A percentile compares a stretch with the other conserved stretches of the same genome.
Evolutionary conservation across 2,797 vertebrate genomes (phyloP).

Genomic region (Potorous gilbertii): DNA sequence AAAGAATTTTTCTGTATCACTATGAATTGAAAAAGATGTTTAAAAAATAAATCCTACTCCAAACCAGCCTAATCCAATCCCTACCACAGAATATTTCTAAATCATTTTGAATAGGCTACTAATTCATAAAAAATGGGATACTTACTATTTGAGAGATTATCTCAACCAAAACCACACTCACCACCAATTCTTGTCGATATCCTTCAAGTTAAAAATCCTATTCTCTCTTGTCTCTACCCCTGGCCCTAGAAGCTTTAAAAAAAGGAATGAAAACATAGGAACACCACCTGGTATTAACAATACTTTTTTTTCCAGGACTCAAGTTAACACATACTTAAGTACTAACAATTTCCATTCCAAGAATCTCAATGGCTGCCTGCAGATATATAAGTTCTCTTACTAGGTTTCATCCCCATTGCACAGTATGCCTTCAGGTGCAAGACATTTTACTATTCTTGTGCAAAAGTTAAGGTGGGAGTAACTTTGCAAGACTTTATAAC

Average conservation of each 20-base stretch:
- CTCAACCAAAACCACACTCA: neutral
- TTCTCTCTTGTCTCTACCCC: conserved; percentile 7
- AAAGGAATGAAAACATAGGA: neutral
- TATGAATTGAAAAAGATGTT: conserved; percentile 17
- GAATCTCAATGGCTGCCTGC: neutral
- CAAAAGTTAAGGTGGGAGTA: conserved; percentile 24
- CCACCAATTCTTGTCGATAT: neutral
- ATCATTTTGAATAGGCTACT: neutral
- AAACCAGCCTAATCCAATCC: neutral
- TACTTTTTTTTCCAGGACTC: neutral
- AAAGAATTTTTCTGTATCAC: neutral
- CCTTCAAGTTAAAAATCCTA: neutral
- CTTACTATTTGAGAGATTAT: neutral
- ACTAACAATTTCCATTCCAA: neutral
- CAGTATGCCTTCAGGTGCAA: neutral
- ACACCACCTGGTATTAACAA: neutral
- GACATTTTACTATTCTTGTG: neutral
- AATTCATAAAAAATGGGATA: conserved; percentile 15
- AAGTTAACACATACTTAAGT: neutral
- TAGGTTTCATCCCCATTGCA: conserved; percentile 44
- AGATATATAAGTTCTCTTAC: neutral
- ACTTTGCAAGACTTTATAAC: neutral
- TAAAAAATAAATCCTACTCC: neutral
- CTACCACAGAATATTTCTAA: conserved; percentile 23
- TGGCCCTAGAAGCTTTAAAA: conserved; percentile 4